phyloP scores from a whole-genome alignment of 2,797 vertebrate genomes.

The Pangasius mekongensis region DNA sequence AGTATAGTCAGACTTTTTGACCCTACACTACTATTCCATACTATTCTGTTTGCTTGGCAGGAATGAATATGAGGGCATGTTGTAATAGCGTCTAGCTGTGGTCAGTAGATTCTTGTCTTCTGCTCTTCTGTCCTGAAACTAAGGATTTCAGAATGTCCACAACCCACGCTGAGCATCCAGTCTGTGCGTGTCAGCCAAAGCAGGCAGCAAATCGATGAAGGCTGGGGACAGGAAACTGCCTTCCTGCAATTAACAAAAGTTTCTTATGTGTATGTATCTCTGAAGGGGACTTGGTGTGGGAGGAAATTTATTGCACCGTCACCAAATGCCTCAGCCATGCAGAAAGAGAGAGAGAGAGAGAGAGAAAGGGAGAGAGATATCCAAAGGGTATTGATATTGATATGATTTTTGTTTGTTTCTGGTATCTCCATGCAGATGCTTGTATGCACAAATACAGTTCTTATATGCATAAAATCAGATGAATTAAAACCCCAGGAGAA shows the following conservation, averaged over 20 bases:
- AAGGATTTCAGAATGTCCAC: slow-evolving; percentile 24
- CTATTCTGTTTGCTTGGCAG: background rate
- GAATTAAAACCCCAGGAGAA: background rate
- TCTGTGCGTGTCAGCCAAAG: slow-evolving; percentile 26
- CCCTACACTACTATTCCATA: background rate
- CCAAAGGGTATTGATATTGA: background rate
- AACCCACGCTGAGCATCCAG: background rate
- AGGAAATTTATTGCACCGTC: slow-evolving; percentile 31
- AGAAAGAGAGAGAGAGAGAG: background rate
- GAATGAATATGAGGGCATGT: background rate
- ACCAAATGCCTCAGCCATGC: slow-evolving; percentile 2
- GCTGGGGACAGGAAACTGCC: slow-evolving; percentile 45
- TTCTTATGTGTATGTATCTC: slow-evolving; percentile 52
- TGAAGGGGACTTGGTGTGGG: slow-evolving; percentile 40
- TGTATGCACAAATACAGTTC: background rate
- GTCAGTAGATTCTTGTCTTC: background rate
- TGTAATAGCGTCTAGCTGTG: background rate
- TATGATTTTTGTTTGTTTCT: background rate
- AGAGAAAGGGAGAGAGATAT: background rate
- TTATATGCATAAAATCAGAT: background rate
- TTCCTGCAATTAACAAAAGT: slow-evolving; percentile 52
- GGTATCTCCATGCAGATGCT: background rate
- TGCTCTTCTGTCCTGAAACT: background rate
- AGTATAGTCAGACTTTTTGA: background rate
- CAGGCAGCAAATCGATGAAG: slow-evolving; percentile 53